A percentile compares a stretch with the other conserved stretches of the same genome.
phyloP scores from a whole-genome alignment of 2,797 vertebrate genomes.

The Scolopax bukidnonensis region DNA sequence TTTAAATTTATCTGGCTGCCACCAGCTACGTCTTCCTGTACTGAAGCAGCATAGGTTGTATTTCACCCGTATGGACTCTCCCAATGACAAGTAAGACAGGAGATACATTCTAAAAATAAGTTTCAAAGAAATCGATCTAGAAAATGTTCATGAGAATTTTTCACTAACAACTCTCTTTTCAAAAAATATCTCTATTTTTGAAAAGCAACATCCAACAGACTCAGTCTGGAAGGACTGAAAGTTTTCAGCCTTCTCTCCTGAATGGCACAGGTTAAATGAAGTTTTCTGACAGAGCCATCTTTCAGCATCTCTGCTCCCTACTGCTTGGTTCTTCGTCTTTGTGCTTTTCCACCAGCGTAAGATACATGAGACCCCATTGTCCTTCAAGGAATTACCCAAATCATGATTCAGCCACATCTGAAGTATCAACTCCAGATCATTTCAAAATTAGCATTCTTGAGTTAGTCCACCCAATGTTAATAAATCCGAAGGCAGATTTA shows the following conservation, averaged over 20 bases:
- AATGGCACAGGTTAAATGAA: background rate
- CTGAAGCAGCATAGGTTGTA: background rate
- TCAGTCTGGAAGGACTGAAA: background rate
- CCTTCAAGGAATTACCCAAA: background rate
- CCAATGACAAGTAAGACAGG: background rate
- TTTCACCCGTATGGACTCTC: background rate
- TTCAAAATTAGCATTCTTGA: background rate
- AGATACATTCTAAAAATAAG: constrained; percentile 21
- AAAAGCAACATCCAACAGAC: background rate
- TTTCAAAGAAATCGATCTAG: background rate
- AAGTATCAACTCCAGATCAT: background rate
- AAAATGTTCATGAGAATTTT: background rate
- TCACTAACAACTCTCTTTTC: background rate
- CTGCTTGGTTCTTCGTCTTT: background rate
- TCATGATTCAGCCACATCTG: background rate
- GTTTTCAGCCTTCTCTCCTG: background rate
- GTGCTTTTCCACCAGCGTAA: background rate
- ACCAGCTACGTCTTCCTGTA: background rate
- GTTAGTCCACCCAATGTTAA: background rate
- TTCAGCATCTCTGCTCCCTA: background rate
- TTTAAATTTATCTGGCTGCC: background rate
- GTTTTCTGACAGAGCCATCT: background rate
- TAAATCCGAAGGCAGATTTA: background rate
- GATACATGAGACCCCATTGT: fast-evolving
- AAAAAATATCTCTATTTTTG: constrained; percentile 10